These are phyloP conservation scores for Rhingia rostrata DNA, from an alignment of 2,888 invertebrate genomes.

Conservation along the genomic window DNA sequence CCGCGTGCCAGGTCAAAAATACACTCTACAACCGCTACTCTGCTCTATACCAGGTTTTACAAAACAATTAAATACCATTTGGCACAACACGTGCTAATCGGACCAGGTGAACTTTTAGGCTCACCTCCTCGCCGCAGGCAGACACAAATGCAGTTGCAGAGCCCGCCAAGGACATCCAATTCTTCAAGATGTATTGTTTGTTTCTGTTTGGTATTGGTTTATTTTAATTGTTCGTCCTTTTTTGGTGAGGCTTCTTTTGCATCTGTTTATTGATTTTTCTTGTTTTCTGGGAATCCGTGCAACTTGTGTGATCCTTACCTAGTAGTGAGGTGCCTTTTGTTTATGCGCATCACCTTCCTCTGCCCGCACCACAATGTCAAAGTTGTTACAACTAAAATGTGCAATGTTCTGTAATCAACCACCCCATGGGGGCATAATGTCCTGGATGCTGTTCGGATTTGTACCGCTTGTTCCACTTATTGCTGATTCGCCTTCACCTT, in stretches of 20 bases:
- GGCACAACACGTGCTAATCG: too few species aligned
- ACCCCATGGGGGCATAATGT: conserved; percentile 41
- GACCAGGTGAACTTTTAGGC: too few species aligned
- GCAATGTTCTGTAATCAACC: conserved; percentile 65
- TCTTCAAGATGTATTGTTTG: not conserved
- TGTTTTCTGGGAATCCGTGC: conserved; percentile 22
- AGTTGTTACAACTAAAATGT: conserved; percentile 44
- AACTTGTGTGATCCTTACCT: conserved; percentile 56
- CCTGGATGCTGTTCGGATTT: conserved; percentile 32
- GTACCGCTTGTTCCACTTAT: not conserved
- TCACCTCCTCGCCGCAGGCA: not conserved
- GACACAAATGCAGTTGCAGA: too few species aligned
- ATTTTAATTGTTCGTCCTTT: conserved; percentile 47
- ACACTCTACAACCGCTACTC: too few species aligned
- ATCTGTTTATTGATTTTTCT: conserved; percentile 43
- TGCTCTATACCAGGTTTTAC: too few species aligned
- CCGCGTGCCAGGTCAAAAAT: too few species aligned
- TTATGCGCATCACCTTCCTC: conserved; percentile 45
- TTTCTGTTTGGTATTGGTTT: conserved; percentile 40
- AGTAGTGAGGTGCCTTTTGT: conserved; percentile 28
- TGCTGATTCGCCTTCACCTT: conserved; percentile 42
- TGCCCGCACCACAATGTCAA: conserved; percentile 60
- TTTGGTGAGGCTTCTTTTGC: not conserved
- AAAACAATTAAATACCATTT: too few species aligned
- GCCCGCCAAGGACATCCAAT: not conserved